These are phyloP conservation scores for Octodon degus DNA, from an alignment of 2,113 vertebrate genomes.

Conservation along the genomic window DNA sequence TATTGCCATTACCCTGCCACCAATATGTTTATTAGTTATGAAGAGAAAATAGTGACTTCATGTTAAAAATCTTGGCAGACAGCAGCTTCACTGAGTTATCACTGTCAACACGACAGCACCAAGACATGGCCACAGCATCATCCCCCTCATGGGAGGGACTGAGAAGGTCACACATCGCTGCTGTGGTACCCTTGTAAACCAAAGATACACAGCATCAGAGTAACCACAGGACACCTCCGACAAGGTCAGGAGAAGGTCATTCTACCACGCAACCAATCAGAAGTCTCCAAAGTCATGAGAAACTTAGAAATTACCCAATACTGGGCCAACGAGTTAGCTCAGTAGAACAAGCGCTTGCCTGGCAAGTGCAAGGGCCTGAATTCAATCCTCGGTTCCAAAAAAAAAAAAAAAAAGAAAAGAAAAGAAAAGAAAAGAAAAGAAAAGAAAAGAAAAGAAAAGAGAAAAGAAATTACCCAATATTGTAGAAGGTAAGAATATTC, in stretches of 20 bases:
- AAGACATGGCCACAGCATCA: background rate
- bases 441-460: too few relatives aligned
- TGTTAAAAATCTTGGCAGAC: background rate
- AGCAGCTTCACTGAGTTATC: background rate
- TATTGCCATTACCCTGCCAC: background rate
- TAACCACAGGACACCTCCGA: background rate
- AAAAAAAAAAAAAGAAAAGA: too few relatives aligned
- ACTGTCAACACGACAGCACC: background rate
- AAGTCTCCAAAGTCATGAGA: background rate
- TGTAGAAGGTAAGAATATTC: background rate
- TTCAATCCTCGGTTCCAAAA: too few relatives aligned
- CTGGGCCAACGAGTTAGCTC: too few relatives aligned
- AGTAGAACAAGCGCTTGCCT: too few relatives aligned
- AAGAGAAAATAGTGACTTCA: background rate
- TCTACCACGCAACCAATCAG: background rate
- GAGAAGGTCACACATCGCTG: background rate
- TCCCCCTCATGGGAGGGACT: background rate
- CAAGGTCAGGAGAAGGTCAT: background rate
- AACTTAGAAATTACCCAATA: background rate
- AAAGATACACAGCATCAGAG: background rate
- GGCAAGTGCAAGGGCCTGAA: too few relatives aligned
- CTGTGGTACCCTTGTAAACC: background rate
- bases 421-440: background rate
- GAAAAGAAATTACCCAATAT: background rate
- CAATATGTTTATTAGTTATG: background rate